phyloP scores from a whole-genome alignment of 2,888 invertebrate genomes.

The Keiferia lycopersicella region DNA sequence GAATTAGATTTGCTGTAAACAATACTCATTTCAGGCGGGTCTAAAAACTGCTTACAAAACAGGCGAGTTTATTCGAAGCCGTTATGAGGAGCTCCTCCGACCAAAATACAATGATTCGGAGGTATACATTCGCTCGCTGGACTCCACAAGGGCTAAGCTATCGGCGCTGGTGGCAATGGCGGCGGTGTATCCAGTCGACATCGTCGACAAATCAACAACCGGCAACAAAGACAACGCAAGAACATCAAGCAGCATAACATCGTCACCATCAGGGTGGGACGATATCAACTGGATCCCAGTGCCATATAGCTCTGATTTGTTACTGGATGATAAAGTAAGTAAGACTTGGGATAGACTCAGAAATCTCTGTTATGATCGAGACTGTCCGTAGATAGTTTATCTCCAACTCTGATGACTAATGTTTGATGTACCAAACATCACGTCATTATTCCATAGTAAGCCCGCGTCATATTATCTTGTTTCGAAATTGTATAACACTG shows the following conservation, averaged over 20 bases:
- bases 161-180: constrained; percentile 50
- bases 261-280: constrained; percentile 25
- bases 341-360: no score
- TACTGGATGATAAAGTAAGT: no score
- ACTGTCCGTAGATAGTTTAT: no score
- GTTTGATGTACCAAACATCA: no score
- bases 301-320: constrained; percentile 32
- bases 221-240: no score
- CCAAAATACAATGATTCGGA: constrained; percentile 50
- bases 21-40: constrained; percentile 33
- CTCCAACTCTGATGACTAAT: no score
- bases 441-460: no score
- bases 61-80: not conserved
- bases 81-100: not conserved
- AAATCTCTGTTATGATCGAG: no score
- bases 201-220: not conserved
- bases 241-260: no score
- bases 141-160: constrained; percentile 56
- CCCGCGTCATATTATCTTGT: no score
- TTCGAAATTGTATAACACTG: no score
- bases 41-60: constrained; percentile 42
- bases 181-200: constrained; percentile 43
- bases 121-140: constrained; percentile 55
- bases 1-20: no score
- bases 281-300: constrained; percentile 34